A percentile compares a stretch with the other conserved stretches of the same genome.
Evolutionary conservation across 2,797 vertebrate species (phyloP).

Genomic region (Catharus ustulatus): DNA sequence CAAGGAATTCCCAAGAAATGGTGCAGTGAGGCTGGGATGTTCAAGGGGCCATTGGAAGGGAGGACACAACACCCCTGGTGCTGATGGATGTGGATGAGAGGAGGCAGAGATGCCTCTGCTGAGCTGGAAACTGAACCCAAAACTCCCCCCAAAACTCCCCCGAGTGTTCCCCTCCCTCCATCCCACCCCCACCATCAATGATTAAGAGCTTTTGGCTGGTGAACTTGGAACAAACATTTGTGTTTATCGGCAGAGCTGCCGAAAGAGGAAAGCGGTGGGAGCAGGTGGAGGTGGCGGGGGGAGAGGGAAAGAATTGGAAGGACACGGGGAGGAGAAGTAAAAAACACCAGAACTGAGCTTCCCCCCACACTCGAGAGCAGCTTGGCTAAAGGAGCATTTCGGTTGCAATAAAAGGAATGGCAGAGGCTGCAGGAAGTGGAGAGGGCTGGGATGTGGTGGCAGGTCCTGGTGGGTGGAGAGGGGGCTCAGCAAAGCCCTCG

Average conservation of each 20-base stretch:
- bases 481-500: not conserved
- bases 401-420: not conserved
- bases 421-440: not conserved
- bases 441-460: not conserved
- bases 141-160: not conserved
- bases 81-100: not conserved
- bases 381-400: not conserved
- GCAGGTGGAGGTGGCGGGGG: not conserved
- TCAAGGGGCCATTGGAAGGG: too few relatives aligned
- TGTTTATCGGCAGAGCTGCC: not conserved
- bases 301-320: not conserved
- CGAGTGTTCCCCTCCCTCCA: not conserved
- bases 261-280: constrained; percentile 58
- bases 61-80: not conserved
- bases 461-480: not conserved
- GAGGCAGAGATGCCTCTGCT: not conserved
- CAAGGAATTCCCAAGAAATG: not conserved
- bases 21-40: too few relatives aligned
- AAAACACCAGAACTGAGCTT: not conserved
- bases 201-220: constrained; percentile 11
- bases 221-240: not conserved
- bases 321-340: not conserved
- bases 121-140: not conserved
- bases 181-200: not conserved
- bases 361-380: not conserved